Evolutionary conservation across 2,113 vertebrate genomes (phyloP), one percentile per base, ranked within the genome.

Genomic region (Neomonachus schauinslandi): DNA sequence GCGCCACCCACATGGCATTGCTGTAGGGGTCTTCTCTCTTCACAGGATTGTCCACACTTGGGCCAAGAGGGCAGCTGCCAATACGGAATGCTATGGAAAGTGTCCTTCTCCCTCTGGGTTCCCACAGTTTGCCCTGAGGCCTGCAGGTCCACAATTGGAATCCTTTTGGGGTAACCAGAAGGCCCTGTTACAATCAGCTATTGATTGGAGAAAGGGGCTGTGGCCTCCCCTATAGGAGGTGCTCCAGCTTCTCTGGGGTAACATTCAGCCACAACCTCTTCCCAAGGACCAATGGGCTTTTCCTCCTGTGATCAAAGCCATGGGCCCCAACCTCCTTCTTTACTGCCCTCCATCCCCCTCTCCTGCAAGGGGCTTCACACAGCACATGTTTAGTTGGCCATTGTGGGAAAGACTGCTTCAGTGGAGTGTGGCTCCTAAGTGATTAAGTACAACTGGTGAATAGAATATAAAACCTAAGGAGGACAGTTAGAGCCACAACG

Each of bases 291-390:
- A n/a, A 69, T 5, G 26, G n/a, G 1, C 63, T 89, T 94, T 88
- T 84, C 63, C 31, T 74, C 77, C 89, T 84, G 39, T 72, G 81
- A 93, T 42, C 31, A 72, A 96, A 95, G 82, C 31, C 51, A 22
- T 46, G 53, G 53, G 55, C 76, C 21, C 11, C 63, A 63, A 61
- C 55, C 61, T 96, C 6, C 59, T 28, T 11, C 63, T 1, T 46
- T 74, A 84, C 14, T 72, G 89, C 21, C 46, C 55, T 86, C 39
- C 57, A 53, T 81, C n/a, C 51, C 26, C 33, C 36, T 77, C 15
- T 55, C 33, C 49, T n/a, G 31, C n/a, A 7, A 15, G 61, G 19
- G 19, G 21, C 24, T 51, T 80, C 77, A 67, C 79, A 42, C 21
- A 26, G 18, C 1, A 16, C 3, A 1, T 76, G 10, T 42, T 81